A percentile compares a stretch with the other conserved stretches of the same genome.
Evolutionary conservation across 2,113 vertebrate species (phyloP).

Genomic region (Lontra canadensis): DNA sequence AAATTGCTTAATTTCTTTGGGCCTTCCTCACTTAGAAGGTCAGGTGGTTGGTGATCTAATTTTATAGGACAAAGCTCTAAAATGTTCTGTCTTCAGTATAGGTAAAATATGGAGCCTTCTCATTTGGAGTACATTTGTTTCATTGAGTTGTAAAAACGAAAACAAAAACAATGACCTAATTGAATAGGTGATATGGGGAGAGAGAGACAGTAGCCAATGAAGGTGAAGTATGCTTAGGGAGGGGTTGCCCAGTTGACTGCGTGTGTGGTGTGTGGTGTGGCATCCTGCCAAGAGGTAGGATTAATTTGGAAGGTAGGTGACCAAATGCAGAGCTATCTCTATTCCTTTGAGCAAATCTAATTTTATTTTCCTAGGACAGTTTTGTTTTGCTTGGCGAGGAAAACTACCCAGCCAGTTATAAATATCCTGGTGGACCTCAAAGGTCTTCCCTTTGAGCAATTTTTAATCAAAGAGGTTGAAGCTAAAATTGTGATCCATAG

Average conservation of each 20-base stretch:
- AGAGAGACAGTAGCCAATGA: neutral
- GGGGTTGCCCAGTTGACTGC: neutral
- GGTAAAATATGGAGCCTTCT: neutral
- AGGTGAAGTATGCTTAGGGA: neutral
- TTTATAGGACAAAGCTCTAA: neutral
- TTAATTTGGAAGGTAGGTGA: constrained; percentile 68
- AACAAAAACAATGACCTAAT: neutral
- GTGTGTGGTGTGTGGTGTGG: constrained; percentile 1
- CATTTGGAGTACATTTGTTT: neutral
- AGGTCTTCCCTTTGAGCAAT: constrained; percentile 28
- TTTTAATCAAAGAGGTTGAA: constrained; percentile 35
- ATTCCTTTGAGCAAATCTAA: constrained; percentile 62
- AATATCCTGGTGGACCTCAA: constrained; percentile 55
- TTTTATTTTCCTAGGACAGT: constrained; percentile 31
- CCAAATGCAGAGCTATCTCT: constrained; percentile 44
- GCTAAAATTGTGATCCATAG: constrained; percentile 35
- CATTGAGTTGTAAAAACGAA: neutral
- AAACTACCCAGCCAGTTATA: constrained; percentile 66
- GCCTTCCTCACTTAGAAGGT: neutral
- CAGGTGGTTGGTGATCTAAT: neutral
- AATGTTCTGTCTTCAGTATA: neutral
- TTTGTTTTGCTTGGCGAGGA: constrained; percentile 59
- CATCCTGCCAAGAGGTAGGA: constrained; percentile 47
- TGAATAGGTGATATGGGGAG: neutral
- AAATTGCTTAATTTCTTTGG: neutral